These are phyloP conservation scores for Macquaria australasica DNA, from an alignment of 2,113 vertebrate genomes.

Conservation along the genomic window DNA sequence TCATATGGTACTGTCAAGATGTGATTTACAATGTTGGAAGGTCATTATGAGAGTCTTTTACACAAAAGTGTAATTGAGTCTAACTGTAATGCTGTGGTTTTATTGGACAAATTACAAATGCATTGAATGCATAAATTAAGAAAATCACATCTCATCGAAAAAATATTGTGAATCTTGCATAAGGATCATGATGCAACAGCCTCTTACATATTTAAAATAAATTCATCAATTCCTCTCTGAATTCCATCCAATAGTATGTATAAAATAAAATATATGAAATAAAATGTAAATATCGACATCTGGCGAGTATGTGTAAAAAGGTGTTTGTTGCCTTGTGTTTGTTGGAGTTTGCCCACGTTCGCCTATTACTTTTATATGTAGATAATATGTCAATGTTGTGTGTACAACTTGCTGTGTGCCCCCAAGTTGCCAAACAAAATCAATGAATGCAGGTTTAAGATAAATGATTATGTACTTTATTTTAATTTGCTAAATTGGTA, in stretches of 20 bases:
- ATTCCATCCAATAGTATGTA: not conserved
- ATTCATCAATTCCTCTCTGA: too few species aligned
- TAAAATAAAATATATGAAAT: not conserved
- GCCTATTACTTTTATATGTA: too few species aligned
- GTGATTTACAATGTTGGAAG: not conserved
- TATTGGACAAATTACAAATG: too few species aligned
- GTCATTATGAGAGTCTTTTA: not conserved
- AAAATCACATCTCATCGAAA: not conserved
- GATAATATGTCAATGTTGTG: not conserved
- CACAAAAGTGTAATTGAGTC: not conserved
- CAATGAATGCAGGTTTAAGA: not conserved
- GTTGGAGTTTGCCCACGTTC: too few species aligned
- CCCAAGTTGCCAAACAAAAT: not conserved
- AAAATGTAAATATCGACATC: not conserved
- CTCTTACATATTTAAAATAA: not conserved
- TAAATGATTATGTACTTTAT: not conserved
- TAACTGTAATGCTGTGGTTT: not conserved
- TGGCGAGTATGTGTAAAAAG: too few species aligned
- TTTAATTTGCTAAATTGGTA: not conserved
- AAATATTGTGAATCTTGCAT: not conserved
- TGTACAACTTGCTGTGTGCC: not conserved
- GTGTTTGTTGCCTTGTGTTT: too few species aligned
- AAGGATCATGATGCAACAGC: not conserved
- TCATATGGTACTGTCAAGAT: not conserved
- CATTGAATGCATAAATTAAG: too few species aligned